Conservation (phyloP, 2,797 vertebrate species). For the Acrossocheilus wenchowensis region DNA sequence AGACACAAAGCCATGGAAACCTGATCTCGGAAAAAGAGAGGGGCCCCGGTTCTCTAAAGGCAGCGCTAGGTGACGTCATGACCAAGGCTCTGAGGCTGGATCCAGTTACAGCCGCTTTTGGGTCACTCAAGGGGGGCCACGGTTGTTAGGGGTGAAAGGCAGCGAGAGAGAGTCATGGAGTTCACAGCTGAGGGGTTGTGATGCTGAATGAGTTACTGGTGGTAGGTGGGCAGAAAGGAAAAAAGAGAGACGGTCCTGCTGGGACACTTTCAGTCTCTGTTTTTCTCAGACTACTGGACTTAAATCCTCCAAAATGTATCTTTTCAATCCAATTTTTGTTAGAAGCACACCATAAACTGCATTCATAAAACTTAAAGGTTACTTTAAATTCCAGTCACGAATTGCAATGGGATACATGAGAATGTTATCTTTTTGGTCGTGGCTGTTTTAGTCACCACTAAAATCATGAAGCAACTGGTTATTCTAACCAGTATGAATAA, state of each 20-base stretch:
- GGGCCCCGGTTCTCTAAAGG: conserved; percentile 54
- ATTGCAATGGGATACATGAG: conserved; percentile 1
- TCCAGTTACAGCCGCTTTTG: conserved; percentile 73
- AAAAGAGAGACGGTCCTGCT: neutral
- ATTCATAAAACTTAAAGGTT: neutral
- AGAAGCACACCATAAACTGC: neutral
- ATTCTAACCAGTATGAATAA: neutral
- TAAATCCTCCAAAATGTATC: neutral
- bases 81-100: conserved; percentile 55
- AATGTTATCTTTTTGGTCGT: conserved; percentile 14
- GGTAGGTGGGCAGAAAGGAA: neutral
- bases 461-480: neutral
- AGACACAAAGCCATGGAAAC: conserved; percentile 73
- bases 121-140: conserved; percentile 49
- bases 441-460: neutral
- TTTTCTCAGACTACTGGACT: neutral
- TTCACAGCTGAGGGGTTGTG: conserved; percentile 22
- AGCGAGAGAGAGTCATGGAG: conserved; percentile 23
- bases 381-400: conserved; percentile 31
- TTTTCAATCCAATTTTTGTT: neutral
- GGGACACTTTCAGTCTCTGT: neutral
- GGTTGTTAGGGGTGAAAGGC: conserved; percentile 32
- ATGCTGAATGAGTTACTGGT: conserved; percentile 25
- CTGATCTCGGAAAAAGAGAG: conserved; percentile 76
- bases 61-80: conserved; percentile 59